A percentile compares a stretch with the other conserved stretches of the same genome.
Conservation (phyloP, 2,113 vertebrate genomes). For the Hiodon tergisus region DNA sequence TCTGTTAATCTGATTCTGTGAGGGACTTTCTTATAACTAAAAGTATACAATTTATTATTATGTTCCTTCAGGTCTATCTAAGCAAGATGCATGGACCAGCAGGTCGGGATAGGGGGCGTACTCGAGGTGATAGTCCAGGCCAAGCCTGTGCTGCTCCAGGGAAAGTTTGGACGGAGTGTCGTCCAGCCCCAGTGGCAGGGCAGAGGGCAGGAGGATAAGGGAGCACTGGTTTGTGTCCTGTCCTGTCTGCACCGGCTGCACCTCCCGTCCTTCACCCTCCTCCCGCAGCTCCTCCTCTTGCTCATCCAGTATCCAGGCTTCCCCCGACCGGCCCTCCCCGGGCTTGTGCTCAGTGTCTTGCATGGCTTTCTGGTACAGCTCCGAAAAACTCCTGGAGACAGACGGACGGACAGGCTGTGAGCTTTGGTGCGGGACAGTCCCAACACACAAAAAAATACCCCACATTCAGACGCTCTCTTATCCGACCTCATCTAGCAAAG, state of each 20-base stretch:
- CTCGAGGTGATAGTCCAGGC: constrained; percentile 39
- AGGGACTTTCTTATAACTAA: neutral
- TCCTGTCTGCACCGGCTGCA: constrained; percentile 18
- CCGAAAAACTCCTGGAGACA: constrained; percentile 75
- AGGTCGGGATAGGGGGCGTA: too few species aligned
- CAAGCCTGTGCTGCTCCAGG: constrained; percentile 60
- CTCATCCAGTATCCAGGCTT: constrained; percentile 66
- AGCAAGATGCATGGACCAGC: too few species aligned
- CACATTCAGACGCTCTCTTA: too few species aligned
- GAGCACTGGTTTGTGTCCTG: constrained; percentile 23
- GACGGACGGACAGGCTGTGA: constrained; percentile 6
- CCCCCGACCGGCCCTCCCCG: constrained; percentile 54
- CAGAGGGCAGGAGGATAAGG: constrained; percentile 48
- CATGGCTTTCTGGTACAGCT: constrained; percentile 80
- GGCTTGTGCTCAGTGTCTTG: constrained; percentile 74
- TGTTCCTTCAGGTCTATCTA: too few species aligned
- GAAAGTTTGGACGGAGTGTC: constrained; percentile 37
- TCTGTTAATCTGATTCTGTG: too few species aligned
- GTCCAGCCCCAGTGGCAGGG: constrained; percentile 56
- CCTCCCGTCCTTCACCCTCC: constrained; percentile 22
- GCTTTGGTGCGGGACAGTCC: neutral
- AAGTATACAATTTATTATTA: neutral
- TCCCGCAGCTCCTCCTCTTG: constrained; percentile 49
- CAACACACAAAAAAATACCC: neutral
- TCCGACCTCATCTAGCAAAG: too few species aligned